Conservation (phyloP, 2,797 vertebrate genomes). For the Enteromius viviparus region DNA sequence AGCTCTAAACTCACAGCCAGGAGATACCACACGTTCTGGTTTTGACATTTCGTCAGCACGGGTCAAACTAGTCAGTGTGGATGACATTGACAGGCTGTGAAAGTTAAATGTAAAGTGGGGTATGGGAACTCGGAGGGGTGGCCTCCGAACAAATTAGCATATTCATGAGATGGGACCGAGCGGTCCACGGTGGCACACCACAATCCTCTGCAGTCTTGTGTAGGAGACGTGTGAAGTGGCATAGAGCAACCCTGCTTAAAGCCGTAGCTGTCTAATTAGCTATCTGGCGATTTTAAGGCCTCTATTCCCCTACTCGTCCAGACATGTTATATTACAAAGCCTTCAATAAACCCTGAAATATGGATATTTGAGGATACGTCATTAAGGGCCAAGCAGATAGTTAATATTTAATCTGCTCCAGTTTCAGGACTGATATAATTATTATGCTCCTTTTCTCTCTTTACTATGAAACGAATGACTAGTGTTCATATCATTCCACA, state of each 20-base stretch:
- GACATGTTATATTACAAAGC: slow-evolving; percentile 49
- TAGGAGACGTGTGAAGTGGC: slow-evolving; percentile 55
- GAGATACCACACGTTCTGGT: slow-evolving; percentile 3
- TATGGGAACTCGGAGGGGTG: slow-evolving; percentile 44
- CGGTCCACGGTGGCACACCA: slow-evolving; percentile 38
- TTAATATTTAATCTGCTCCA: slow-evolving; percentile 29
- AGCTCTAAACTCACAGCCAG: neutral
- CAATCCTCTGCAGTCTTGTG: slow-evolving; percentile 48
- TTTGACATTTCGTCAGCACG: slow-evolving; percentile 38
- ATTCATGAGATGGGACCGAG: slow-evolving; percentile 59
- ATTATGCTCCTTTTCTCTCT: neutral
- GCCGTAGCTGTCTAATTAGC: slow-evolving; percentile 61
- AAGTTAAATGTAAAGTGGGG: slow-evolving; percentile 49
- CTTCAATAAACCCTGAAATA: slow-evolving; percentile 21
- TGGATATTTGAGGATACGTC: slow-evolving; percentile 5
- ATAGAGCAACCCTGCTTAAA: slow-evolving; percentile 43
- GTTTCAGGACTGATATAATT: slow-evolving; percentile 14
- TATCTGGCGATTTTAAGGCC: slow-evolving; percentile 58
- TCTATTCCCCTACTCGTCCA: slow-evolving; percentile 47
- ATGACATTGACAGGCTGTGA: slow-evolving; percentile 41
- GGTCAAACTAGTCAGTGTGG: slow-evolving; percentile 18
- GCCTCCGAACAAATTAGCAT: slow-evolving; percentile 46
- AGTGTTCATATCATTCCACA: slow-evolving; percentile 57
- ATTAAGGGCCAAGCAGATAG: slow-evolving; percentile 27
- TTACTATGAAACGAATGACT: slow-evolving; percentile 46